These are phyloP conservation scores for Lepidurus apus DNA, from an alignment of 1,140 invertebrate genomes.

Conservation along the genomic window DNA sequence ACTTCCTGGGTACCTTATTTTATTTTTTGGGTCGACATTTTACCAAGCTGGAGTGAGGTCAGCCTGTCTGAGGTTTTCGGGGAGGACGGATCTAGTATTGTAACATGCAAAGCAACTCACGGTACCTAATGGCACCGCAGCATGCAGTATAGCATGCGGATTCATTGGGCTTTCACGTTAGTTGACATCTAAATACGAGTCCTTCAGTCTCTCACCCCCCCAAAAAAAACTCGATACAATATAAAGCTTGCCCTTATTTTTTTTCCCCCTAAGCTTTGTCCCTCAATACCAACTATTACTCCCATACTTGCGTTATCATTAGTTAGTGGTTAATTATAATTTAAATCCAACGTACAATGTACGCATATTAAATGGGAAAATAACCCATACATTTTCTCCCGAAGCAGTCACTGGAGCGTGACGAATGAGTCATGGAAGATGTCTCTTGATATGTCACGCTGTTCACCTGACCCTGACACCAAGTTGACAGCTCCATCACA, in stretches of 20 bases:
- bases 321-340: no score
- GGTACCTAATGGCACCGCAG: neutral
- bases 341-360: no score
- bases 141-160: neutral
- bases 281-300: no score
- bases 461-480: constrained; percentile 16
- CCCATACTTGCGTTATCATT: no score
- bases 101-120: constrained; percentile 11
- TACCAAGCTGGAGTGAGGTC: neutral
- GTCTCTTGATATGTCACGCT: constrained; percentile 1
- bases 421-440: constrained; percentile 5
- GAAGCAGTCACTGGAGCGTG: neutral
- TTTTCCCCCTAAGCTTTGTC: no score
- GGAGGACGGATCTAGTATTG: neutral
- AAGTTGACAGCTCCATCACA: constrained; percentile 21
- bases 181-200: neutral
- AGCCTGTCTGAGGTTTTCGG: neutral
- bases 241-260: no score
- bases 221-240: neutral
- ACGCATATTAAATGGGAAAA: no score
- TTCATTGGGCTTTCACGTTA: neutral
- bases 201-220: neutral
- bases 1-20: no score
- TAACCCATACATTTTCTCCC: no score
- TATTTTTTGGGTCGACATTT: no score